Evolutionary conservation across 2,797 vertebrate species (phyloP).

Genomic region (Florisuga fusca): DNA sequence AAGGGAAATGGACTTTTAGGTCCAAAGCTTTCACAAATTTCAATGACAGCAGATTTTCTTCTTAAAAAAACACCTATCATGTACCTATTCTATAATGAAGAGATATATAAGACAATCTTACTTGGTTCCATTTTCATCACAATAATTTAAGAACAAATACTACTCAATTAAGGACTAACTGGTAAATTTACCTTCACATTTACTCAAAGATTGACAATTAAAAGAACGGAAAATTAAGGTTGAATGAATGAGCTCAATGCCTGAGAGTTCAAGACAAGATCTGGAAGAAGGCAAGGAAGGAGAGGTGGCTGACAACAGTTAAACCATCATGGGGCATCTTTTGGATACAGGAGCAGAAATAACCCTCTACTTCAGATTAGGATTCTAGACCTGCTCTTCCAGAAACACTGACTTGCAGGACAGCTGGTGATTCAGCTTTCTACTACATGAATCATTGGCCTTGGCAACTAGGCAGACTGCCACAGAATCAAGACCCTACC

Average conservation of each 20-base stretch:
- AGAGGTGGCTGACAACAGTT: not conserved
- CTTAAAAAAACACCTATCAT: not conserved
- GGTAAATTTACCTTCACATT: not conserved
- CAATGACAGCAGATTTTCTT: not conserved
- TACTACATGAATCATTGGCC: not conserved
- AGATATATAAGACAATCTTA: not conserved
- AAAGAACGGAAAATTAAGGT: not conserved
- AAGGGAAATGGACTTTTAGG: not conserved
- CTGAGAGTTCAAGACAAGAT: not conserved
- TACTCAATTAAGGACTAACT: not conserved
- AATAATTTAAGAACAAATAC: not conserved
- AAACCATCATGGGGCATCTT: not conserved
- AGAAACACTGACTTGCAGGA: not conserved
- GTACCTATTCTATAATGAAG: not conserved
- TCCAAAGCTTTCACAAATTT: not conserved
- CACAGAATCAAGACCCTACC: not conserved
- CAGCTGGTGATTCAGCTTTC: not conserved
- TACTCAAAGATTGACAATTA: not conserved
- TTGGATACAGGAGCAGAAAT: not conserved
- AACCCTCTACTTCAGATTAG: not conserved
- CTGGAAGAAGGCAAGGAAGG: constrained; percentile 1
- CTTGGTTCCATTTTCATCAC: not conserved
- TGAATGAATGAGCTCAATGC: not conserved
- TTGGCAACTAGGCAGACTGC: not conserved
- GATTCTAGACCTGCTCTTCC: not conserved